A percentile compares a stretch with the other conserved stretches of the same genome.
phyloP scores from a whole-genome alignment of 2,888 invertebrate genomes.

The Pachycephus smyrnensis region DNA sequence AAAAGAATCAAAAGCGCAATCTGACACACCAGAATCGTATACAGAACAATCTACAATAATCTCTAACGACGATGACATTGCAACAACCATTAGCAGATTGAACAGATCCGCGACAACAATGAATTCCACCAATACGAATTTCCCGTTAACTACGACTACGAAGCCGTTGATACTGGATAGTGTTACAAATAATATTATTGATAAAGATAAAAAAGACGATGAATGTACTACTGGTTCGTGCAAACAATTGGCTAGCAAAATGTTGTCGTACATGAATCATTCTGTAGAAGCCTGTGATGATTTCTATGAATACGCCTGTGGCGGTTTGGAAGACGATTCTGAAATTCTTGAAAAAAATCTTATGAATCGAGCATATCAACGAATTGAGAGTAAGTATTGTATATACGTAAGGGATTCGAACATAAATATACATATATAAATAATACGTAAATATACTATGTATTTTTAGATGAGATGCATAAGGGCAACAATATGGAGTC shows the following conservation, averaged over 20 bases:
- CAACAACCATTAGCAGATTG: too few species aligned
- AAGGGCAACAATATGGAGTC: slow-evolving; percentile 13
- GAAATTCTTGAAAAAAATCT: slow-evolving; percentile 36
- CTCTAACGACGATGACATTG: too few species aligned
- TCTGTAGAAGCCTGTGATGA: slow-evolving; percentile 51
- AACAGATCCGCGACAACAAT: too few species aligned
- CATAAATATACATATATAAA: background rate
- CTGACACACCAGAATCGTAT: too few species aligned
- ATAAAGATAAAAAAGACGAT: background rate
- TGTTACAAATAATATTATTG: background rate
- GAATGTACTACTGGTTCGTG: slow-evolving; percentile 39
- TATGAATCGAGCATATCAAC: slow-evolving; percentile 32
- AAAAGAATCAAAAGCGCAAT: background rate
- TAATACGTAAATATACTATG: slow-evolving; percentile 3
- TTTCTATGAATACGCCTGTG: slow-evolving; percentile 50
- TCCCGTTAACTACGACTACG: too few species aligned
- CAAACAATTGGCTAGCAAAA: slow-evolving; percentile 45
- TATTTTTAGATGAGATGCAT: slow-evolving; percentile 27
- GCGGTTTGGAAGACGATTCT: slow-evolving; percentile 47
- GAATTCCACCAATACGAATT: too few species aligned
- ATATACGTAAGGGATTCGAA: background rate
- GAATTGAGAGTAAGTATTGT: slow-evolving; percentile 40
- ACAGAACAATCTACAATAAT: too few species aligned
- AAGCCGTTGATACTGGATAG: slow-evolving; percentile 1
- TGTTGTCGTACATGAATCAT: slow-evolving; percentile 55